Percentiles rank a stretch among this genome's conserved stretches.
These are phyloP conservation scores for Chaenodraco wilsoni DNA, from an alignment of 2,797 vertebrate species.

Conservation along the genomic window DNA sequence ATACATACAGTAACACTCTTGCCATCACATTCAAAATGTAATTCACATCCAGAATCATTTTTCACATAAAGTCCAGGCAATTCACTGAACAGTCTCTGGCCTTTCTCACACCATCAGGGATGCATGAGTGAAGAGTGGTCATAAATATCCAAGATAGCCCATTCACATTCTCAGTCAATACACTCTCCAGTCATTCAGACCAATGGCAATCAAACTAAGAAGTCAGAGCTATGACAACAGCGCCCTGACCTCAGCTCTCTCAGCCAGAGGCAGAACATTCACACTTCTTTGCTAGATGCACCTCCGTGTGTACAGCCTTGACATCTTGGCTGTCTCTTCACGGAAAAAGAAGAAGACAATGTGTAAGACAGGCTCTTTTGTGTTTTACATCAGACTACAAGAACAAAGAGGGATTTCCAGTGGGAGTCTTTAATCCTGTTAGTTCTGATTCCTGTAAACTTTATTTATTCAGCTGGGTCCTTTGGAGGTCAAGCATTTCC, in stretches of 20 bases:
- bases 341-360: not conserved
- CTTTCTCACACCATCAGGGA: constrained; percentile 54
- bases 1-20: not conserved
- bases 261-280: not conserved
- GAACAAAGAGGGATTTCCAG: constrained; percentile 17
- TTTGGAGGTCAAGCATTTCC: constrained; percentile 18
- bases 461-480: constrained; percentile 23
- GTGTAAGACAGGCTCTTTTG: constrained; percentile 15
- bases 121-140: constrained; percentile 38
- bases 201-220: constrained; percentile 54
- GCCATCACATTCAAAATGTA: constrained; percentile 17
- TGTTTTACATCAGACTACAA: constrained; percentile 20
- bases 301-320: not conserved
- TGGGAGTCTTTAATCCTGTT: constrained; percentile 25
- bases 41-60: constrained; percentile 30
- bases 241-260: constrained; percentile 36
- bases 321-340: constrained; percentile 19
- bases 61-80: constrained; percentile 31
- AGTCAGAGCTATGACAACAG: constrained; percentile 46
- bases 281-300: constrained; percentile 30
- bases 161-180: constrained; percentile 58
- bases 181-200: constrained; percentile 40
- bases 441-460: constrained; percentile 24
- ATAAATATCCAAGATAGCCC: constrained; percentile 63
- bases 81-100: constrained; percentile 44